Base-by-base conservation (phyloP, 2,797 vertebrate species). In the Brachymystax lenok region DNA sequence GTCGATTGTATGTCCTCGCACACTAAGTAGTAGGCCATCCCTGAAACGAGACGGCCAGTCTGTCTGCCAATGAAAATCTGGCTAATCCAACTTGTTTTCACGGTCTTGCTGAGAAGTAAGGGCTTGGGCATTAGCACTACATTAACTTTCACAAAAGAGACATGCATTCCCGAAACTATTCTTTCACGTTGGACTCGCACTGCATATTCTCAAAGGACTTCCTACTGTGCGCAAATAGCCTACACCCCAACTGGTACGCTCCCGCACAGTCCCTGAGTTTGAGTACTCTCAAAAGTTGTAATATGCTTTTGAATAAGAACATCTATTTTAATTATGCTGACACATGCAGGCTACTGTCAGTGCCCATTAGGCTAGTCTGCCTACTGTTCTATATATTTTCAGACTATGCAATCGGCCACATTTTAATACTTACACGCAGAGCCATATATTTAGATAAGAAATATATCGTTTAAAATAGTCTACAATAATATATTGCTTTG, bases 21-120 rank as follows among this genome's bases (percentile, higher is more conserved):
- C 92, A 91, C 88, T 74, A 93, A 94, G 77, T 78, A 80, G 87
- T 50, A 28, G 24, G 4, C 50, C 73, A 78, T 72, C 74, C 82
- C 40, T 52, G 82, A 81, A 74, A 83, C 71, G 87, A 73, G 76
- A 63, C 30, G 81, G 82, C 84, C 86, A 86, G 74, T 24, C 74
- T 74, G 8, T 5, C 56, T 74, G 5, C 19, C 56, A 17, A 17
- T 21, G 8, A 46, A 73, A 2, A 76, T 70, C 66, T 3, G 80
- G 71, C 90, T 92, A 92, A 94, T 93, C 91, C 93, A 92, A 90
- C 92, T 93, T 93, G 93, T 95, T 95, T 94, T 94, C 92, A 90
- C 92, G 90, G 88, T 88, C 94, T 93, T 89, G 89, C 93, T 93
- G 92, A 77, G 93, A 90, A 87, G 80, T 86, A 89, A 91, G 86